phyloP scores from a whole-genome alignment of 2,113 vertebrate genomes.

The Urocitellus parryii region DNA sequence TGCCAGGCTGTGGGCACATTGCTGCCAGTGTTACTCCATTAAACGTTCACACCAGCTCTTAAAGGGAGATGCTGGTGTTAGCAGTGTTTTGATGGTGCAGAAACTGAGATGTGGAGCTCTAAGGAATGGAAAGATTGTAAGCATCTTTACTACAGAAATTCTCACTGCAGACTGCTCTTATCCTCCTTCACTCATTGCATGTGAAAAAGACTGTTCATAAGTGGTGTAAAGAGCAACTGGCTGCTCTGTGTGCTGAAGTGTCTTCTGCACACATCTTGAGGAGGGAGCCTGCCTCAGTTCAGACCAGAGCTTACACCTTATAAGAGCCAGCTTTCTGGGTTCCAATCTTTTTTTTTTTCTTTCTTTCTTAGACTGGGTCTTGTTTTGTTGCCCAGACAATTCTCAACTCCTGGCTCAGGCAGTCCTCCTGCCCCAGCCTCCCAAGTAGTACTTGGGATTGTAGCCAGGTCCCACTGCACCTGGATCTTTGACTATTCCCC shows the following conservation, averaged over 20 bases:
- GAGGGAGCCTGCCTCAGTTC: background rate
- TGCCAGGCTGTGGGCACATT: background rate
- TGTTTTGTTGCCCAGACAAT: background rate
- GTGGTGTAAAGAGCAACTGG: background rate
- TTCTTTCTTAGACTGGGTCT: background rate
- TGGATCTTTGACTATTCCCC: too few species aligned
- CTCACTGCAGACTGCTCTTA: background rate
- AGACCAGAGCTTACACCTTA: background rate
- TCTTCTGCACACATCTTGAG: background rate
- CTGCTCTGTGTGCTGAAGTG: background rate
- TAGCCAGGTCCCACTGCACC: rapidly evolving
- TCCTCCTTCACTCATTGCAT: background rate
- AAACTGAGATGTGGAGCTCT: background rate
- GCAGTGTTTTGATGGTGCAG: background rate
- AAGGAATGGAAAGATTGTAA: too few species aligned
- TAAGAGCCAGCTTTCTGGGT: background rate
- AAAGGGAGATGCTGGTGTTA: background rate
- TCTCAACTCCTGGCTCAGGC: background rate
- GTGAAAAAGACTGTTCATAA: background rate
- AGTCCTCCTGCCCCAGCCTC: background rate
- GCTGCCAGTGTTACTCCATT: background rate
- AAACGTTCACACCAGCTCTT: background rate
- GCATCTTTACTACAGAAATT: background rate
- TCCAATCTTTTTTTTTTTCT: background rate
- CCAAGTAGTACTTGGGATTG: background rate